phyloP scores from a whole-genome alignment of 2,888 invertebrate genomes.

The Gisinianus flammeolus region DNA sequence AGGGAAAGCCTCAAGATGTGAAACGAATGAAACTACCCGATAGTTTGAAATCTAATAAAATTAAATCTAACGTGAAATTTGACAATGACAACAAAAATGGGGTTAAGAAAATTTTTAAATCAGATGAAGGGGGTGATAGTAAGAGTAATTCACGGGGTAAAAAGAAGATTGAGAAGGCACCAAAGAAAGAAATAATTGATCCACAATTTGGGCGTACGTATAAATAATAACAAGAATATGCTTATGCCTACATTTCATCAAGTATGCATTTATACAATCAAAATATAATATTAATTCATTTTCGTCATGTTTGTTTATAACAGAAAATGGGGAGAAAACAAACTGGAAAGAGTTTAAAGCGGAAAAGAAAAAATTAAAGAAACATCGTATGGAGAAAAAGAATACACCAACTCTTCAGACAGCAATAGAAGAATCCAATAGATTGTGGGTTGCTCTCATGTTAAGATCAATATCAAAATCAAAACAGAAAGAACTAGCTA shows the following conservation, averaged over 20 bases:
- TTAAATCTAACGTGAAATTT: conserved; percentile 2
- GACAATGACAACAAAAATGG: background rate
- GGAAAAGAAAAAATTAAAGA: conserved; percentile 45
- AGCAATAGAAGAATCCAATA: conserved; percentile 15
- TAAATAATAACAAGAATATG: background rate
- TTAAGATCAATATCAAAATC: conserved; percentile 15
- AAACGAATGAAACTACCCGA: conserved; percentile 32
- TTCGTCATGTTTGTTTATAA: too few species aligned
- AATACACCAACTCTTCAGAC: conserved; percentile 27
- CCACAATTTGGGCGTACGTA: background rate
- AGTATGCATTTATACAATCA: background rate
- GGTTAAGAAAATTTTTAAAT: background rate
- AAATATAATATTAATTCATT: too few species aligned
- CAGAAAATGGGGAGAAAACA: conserved; percentile 41
- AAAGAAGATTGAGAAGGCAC: conserved; percentile 12
- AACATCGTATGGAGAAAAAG: conserved; percentile 40
- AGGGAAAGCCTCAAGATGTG: conserved; percentile 2
- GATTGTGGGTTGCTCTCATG: conserved; percentile 24
- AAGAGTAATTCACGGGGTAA: background rate
- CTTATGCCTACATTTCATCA: too few species aligned
- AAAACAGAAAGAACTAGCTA: conserved; percentile 25
- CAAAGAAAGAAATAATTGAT: background rate
- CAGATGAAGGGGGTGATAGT: background rate
- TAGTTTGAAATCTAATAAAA: background rate
- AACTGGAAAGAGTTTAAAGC: conserved; percentile 43